Base-by-base conservation (phyloP, 2,888 invertebrate species). In the Tipula unca region DNA sequence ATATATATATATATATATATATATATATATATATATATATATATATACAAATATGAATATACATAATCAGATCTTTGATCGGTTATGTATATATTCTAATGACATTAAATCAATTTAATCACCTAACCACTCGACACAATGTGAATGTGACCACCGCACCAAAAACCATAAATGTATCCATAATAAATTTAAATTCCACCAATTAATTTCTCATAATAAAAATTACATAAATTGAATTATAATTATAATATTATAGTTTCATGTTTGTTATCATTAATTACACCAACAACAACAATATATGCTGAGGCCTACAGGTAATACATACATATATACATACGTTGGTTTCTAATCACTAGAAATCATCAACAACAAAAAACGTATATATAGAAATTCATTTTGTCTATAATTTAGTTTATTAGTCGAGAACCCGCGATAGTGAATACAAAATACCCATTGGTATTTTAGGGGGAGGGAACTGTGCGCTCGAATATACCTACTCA, bases 141-240 rank as follows among this genome's bases (percentile, higher is more conserved):
- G 10, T 25, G 0, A 5, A 17, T 48, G n/a, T n/a, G 69, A 69
- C 69, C 69, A 20, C 1, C 10, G n/a, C n/a, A 69, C 69, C 25
- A 25, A 69, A 25, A 69, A 8, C 69, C 20, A 69, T n/a, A 14
- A 10, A 8, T 69, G n/a, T n/a, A n/a, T n/a, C 25, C 25, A 69
- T 69, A 69, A 69, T 69, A 69, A 20, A 25, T 69, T 25, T 69
- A 69, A 69, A 69, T 69, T 69, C 25, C 10, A 25, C 69, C 69
- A 69, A 69, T 69, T 69, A 69, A 69, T 69, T 69, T 25, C 69
- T 69, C 69, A 69, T 69, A 69, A 69, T 69, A 69, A 69, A 69
- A 69, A 69, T 69, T 69, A 69, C 69, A 69, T 69, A 69, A 69
- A 69, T 69, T 69, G 69, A 69, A 69, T 69, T 69, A 69, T 69